These are phyloP conservation scores for Antrozous pallidus DNA, from an alignment of 2,797 vertebrate species.

Conservation along the genomic window DNA sequence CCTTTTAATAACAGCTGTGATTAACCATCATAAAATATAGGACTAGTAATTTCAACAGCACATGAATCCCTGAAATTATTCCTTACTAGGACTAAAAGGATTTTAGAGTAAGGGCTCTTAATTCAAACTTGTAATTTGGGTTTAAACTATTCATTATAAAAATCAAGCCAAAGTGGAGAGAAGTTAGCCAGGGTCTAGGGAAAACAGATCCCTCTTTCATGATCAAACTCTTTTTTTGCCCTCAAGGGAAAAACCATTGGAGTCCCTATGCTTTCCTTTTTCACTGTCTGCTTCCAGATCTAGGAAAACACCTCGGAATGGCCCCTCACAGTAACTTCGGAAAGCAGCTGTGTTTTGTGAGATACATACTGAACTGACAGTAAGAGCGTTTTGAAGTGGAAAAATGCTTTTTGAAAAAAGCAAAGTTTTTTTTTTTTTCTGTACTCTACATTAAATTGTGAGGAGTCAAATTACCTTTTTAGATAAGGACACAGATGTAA, in stretches of 20 bases:
- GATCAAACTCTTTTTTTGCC: background rate
- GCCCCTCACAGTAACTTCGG: background rate
- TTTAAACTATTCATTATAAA: slow-evolving; percentile 68
- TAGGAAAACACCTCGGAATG: slow-evolving; percentile 13
- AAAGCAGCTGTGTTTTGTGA: slow-evolving; percentile 57
- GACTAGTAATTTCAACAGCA: slow-evolving; percentile 64
- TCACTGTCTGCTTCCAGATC: background rate
- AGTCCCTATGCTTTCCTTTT: background rate
- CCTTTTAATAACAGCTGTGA: slow-evolving; percentile 66
- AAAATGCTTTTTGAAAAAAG: slow-evolving; percentile 34
- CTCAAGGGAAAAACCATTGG: slow-evolving; percentile 14
- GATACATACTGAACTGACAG: background rate
- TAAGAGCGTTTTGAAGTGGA: slow-evolving; percentile 10
- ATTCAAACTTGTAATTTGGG: slow-evolving; percentile 72
- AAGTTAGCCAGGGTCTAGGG: slow-evolving; percentile 59
- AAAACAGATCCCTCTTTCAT: slow-evolving; percentile 66
- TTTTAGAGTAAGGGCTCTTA: slow-evolving; percentile 63
- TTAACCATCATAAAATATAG: slow-evolving; percentile 70
- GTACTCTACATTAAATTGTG: background rate
- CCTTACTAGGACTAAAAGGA: slow-evolving; percentile 57
- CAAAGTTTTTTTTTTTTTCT: background rate
- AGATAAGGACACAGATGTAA: background rate
- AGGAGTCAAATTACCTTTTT: background rate
- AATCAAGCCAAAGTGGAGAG: slow-evolving; percentile 58
- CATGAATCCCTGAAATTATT: slow-evolving; percentile 62